Conservation (phyloP, 1,140 invertebrate species). For the Amphibalanus amphitrite region DNA sequence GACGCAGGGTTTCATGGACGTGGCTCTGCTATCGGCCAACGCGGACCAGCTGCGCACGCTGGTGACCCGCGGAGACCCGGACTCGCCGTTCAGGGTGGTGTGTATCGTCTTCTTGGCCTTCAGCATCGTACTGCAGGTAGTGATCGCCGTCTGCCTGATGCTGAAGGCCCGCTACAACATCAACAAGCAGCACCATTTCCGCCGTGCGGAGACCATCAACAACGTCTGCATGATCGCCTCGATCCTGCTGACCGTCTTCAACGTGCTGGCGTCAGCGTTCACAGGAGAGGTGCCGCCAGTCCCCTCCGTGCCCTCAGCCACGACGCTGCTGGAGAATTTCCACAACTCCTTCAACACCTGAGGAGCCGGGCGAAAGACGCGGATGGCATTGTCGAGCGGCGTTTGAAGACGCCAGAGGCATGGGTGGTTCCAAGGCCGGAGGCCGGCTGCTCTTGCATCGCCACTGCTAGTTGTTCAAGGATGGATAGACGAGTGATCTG, state of each 20-base stretch:
- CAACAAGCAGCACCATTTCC: slow-evolving; percentile 38
- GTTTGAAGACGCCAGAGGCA: no score
- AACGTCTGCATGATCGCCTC: not conserved
- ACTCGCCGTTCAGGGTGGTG: slow-evolving; percentile 32
- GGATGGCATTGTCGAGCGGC: no score
- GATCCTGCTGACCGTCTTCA: not conserved
- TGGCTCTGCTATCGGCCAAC: slow-evolving; percentile 34
- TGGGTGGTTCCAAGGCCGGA: no score
- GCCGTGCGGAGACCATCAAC: slow-evolving; percentile 32
- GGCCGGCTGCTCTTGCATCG: no score
- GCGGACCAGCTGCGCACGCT: slow-evolving; percentile 75
- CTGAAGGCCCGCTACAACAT: slow-evolving; percentile 59
- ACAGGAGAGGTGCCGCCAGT: not conserved
- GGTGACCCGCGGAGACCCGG: slow-evolving; percentile 43
- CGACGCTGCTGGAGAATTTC: no score
- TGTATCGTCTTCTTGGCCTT: slow-evolving; percentile 58
- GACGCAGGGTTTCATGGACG: slow-evolving; percentile 39
- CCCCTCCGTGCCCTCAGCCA: no score
- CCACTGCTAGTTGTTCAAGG: no score
- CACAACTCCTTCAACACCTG: no score
- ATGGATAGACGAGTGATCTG: no score
- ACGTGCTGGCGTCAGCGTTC: not conserved
- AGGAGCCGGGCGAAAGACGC: no score
- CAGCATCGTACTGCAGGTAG: slow-evolving; percentile 64
- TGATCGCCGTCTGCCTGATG: slow-evolving; percentile 57